Conservation (phyloP, 2,113 vertebrate species). For the Platichthys flesus region DNA sequence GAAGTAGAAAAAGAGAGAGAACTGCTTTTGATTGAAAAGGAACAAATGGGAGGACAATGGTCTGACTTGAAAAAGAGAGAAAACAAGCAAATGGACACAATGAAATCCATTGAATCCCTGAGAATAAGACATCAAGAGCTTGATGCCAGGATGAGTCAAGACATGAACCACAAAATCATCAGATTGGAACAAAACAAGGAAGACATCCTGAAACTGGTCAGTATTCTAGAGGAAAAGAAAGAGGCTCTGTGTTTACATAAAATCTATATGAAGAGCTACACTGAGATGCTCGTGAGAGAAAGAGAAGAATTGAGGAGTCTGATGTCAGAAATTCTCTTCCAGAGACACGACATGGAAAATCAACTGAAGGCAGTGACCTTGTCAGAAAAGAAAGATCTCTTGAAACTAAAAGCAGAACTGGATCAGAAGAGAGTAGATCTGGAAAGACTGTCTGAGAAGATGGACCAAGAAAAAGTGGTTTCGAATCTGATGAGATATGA, state of each 20-base stretch:
- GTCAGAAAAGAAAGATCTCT: neutral
- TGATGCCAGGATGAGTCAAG: neutral
- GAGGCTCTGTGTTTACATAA: too few species aligned
- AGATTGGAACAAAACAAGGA: too few species aligned
- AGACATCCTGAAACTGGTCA: too few species aligned
- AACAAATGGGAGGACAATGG: too few species aligned
- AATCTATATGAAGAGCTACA: too few species aligned
- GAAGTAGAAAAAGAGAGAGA: too few species aligned
- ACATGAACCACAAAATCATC: too few species aligned
- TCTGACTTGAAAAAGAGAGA: constrained; percentile 3
- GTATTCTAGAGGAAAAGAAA: too few species aligned
- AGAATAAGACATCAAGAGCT: neutral
- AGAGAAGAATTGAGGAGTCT: neutral
- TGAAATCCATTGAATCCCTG: neutral
- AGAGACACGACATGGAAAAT: too few species aligned
- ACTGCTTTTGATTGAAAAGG: too few species aligned
- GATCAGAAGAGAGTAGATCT: neutral
- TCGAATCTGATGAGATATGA: neutral
- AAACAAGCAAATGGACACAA: neutral
- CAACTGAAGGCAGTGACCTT: too few species aligned
- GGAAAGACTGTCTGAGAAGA: neutral
- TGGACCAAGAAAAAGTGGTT: neutral
- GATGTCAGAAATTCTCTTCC: too few species aligned
- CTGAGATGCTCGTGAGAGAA: neutral
- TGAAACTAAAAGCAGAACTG: neutral